Percentiles rank a stretch among this genome's conserved stretches.
These are phyloP conservation scores for Phrynocephalus guinanensis DNA, from an alignment of 2,797 vertebrate genomes.

Conservation along the genomic window DNA sequence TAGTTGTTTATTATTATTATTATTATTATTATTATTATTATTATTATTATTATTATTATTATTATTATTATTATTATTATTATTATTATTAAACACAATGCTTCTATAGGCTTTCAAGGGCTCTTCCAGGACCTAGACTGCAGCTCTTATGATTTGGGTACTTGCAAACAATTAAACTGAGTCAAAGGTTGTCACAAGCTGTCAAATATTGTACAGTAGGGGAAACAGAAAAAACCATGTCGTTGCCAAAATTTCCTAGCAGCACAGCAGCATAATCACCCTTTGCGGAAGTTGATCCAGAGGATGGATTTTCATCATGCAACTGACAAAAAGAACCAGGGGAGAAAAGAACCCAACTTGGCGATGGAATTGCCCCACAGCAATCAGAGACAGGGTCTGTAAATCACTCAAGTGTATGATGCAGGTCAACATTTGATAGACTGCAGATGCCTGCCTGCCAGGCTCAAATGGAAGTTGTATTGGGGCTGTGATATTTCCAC, in stretches of 20 bases:
- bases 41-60: too few species aligned
- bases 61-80: too few species aligned
- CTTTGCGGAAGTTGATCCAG: conserved; percentile 13
- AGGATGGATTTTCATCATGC: neutral
- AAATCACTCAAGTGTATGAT: neutral
- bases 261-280: conserved; percentile 25
- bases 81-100: too few species aligned
- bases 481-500: neutral
- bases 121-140: neutral
- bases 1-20: too few species aligned
- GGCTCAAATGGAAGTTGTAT: neutral
- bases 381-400: neutral
- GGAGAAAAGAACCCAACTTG: neutral
- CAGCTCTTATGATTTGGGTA: conserved; percentile 35
- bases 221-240: neutral
- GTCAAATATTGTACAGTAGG: conserved; percentile 41
- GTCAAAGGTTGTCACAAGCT: neutral
- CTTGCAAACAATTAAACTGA: conserved; percentile 58
- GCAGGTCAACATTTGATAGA: neutral
- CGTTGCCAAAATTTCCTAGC: conserved; percentile 33
- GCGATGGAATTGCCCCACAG: neutral
- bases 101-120: neutral
- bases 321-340: neutral
- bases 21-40: too few species aligned
- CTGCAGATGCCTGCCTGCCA: neutral